phyloP scores from a whole-genome alignment of 2,888 invertebrate genomes.

The Deilephila elpenor region DNA sequence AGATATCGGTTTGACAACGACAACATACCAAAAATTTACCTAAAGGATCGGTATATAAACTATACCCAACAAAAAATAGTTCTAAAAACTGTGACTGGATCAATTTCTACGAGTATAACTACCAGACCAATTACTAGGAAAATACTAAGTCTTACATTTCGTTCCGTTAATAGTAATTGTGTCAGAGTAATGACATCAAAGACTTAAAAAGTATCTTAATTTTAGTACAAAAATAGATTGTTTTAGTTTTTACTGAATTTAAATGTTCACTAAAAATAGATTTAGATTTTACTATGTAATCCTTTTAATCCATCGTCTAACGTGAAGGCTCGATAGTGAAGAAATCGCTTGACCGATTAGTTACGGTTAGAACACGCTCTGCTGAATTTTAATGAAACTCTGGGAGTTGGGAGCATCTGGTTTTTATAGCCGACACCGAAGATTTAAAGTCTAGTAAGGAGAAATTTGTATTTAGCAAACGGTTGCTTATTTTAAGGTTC shows the following conservation, averaged over 20 bases:
- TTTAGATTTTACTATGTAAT: neutral
- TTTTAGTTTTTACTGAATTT: no score
- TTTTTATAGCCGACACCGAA: conserved; percentile 11
- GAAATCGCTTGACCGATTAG: conserved; percentile 40
- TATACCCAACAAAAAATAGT: no score
- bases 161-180: no score
- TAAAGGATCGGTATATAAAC: no score
- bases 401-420: conserved; percentile 5
- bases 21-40: no score
- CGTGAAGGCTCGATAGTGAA: conserved; percentile 29
- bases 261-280: neutral
- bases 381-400: conserved; percentile 34
- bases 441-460: neutral
- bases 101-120: no score
- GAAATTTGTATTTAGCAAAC: conserved; percentile 2
- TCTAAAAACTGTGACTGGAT: no score
- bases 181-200: neutral
- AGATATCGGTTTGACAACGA: no score
- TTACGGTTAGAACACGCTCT: conserved; percentile 39
- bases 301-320: neutral
- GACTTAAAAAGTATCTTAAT: neutral
- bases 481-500: neutral
- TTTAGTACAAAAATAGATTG: neutral
- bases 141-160: no score
- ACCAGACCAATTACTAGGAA: no score